phyloP scores from a whole-genome alignment of 2,888 invertebrate species.

The Rhyacophila evoluta region DNA sequence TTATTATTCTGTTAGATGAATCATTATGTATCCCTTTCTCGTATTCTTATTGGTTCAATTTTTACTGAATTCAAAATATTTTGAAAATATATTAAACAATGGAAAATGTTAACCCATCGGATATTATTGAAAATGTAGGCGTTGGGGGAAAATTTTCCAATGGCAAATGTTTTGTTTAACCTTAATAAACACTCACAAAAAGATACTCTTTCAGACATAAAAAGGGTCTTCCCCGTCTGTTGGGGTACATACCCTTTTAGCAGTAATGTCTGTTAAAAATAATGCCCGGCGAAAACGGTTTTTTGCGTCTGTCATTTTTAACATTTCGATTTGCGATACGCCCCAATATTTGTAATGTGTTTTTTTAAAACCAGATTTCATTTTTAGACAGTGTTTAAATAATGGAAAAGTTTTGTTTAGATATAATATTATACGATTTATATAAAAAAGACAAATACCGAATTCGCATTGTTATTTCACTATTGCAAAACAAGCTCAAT shows the following conservation, averaged over 20 bases:
- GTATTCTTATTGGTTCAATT: too few relatives aligned
- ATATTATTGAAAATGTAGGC: not conserved
- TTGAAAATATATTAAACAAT: not conserved
- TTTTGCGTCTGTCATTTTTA: conserved; percentile 19
- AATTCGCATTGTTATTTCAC: too few relatives aligned
- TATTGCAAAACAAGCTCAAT: too few relatives aligned
- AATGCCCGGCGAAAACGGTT: not conserved
- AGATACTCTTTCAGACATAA: conserved; percentile 15
- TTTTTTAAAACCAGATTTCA: not conserved
- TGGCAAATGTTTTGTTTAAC: conserved; percentile 18
- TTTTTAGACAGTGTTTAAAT: not conserved
- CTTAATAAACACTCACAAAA: conserved; percentile 21
- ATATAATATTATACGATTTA: not conserved
- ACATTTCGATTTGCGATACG: conserved; percentile 13
- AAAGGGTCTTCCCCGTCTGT: conserved; percentile 4
- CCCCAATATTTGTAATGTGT: conserved; percentile 1
- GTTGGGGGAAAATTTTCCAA: not conserved
- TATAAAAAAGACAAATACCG: too few relatives aligned
- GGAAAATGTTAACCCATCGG: not conserved
- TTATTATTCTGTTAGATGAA: too few relatives aligned
- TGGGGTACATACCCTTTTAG: conserved; percentile 10
- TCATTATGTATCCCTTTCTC: too few relatives aligned
- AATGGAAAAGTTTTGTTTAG: not conserved
- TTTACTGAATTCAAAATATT: too few relatives aligned
- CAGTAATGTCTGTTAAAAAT: conserved; percentile 15